These are phyloP conservation scores for Calameuta pallipes DNA, from an alignment of 2,888 invertebrate genomes.

Conservation along the genomic window DNA sequence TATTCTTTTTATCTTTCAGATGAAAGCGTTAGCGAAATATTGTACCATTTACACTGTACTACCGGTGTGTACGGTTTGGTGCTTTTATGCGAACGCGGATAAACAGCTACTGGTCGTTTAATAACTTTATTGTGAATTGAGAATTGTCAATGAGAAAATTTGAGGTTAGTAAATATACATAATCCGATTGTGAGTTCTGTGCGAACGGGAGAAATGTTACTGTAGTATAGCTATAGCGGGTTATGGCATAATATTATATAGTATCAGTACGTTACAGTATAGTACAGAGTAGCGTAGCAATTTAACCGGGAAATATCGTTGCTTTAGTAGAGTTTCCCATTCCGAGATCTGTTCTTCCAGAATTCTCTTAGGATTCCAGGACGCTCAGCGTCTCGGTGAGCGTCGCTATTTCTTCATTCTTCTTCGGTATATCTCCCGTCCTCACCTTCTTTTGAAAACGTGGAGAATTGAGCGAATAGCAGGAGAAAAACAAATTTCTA, in stretches of 20 bases:
- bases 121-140: neutral
- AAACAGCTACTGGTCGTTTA: neutral
- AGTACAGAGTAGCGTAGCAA: neutral
- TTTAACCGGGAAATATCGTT: neutral
- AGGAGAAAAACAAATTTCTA: slow-evolving; percentile 7
- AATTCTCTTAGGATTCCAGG: neutral
- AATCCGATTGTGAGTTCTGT: neutral
- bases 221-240: neutral
- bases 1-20: neutral
- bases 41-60: neutral
- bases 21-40: neutral
- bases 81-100: neutral
- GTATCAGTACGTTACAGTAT: neutral
- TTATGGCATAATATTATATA: neutral
- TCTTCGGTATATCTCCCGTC: neutral
- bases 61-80: neutral
- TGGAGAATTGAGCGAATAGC: neutral
- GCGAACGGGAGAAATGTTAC: neutral
- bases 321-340: neutral
- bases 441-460: neutral
- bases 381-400: neutral
- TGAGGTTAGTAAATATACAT: neutral
- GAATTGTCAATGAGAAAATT: neutral
- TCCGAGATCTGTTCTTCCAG: neutral
- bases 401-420: neutral